Base-by-base conservation (phyloP, 2,888 invertebrate species). In the Cephus rjabovi region DNA sequence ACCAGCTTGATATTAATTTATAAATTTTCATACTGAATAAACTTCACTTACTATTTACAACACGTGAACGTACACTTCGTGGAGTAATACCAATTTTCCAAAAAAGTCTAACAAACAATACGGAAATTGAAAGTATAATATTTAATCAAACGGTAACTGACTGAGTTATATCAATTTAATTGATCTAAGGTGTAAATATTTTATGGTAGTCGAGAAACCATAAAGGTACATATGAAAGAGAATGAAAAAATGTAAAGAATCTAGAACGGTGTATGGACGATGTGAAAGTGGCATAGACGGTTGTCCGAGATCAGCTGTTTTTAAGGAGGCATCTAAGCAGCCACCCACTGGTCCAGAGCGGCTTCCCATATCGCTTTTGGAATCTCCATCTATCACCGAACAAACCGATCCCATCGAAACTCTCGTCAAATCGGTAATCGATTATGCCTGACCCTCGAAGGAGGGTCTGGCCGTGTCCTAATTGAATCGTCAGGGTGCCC, bases 401-500 rank as follows among this genome's bases (percentile, higher is more conserved):
- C 84, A 84, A 83, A 85, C 56, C 84, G 86, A 85, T 78, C 81
- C 75, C 76, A 40, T 30, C 74, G 83, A 80, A 83, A 83, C 84
- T 83, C 81, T 81, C 83, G 83, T 84, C 83, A 83, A 85, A 84
- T 86, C 83, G 83, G 79, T 85, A 83, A 87, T 89, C 87, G 87
- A 88, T 87, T 87, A 86, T 88, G 83, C 82, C 81, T 81, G 80
- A 77, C 71, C 31, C 71, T 71, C 30, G 23, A 74, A 35, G 74
- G 74, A 37, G 35, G 74, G 35, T 74, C 34, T 30, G 74, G 9
- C 74, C 37, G 74, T 37, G 83, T 86, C 87, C 87, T 90, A 89
- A 90, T 90, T 90, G 90, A 90, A 90, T 90, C 86, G 89, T 90
- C 88, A 87, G 87, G 86, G 84, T 81, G 81, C 80, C 81, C 81